phyloP scores from a whole-genome alignment of 1,140 invertebrate genomes.

The Coelopa frigida region DNA sequence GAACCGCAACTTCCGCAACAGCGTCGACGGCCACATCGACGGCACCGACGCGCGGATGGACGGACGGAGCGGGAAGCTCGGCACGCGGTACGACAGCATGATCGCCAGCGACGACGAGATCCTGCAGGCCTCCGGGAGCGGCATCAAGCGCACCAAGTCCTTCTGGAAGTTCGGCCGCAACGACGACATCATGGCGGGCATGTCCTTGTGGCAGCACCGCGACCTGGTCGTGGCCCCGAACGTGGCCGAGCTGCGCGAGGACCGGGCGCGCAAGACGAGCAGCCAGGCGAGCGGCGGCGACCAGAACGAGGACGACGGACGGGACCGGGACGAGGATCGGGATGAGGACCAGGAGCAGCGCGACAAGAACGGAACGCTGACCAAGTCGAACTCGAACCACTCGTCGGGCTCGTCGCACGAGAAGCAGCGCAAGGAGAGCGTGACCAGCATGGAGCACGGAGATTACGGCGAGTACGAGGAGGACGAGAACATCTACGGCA shows the following conservation, averaged over 20 bases:
- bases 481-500: constrained; percentile 38
- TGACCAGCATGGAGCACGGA: constrained; percentile 34
- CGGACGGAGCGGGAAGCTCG: constrained; percentile 16
- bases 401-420: constrained; percentile 36
- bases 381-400: constrained; percentile 31
- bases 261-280: constrained; percentile 16
- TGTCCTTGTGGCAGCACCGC: constrained; percentile 78
- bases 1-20: constrained; percentile 38
- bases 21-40: constrained; percentile 40
- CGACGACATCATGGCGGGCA: constrained; percentile 67
- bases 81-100: constrained; percentile 47
- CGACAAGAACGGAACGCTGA: constrained; percentile 24
- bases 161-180: constrained; percentile 72
- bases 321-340: constrained; percentile 43
- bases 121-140: constrained; percentile 35
- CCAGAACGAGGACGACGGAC: constrained; percentile 44
- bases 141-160: constrained; percentile 71
- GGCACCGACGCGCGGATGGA: constrained; percentile 32
- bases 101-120: constrained; percentile 42
- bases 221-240: constrained; percentile 58
- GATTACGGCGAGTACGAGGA: too few species aligned
- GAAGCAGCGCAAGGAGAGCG: constrained; percentile 37
- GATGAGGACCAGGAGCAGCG: constrained; percentile 44
- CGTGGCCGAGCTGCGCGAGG: constrained; percentile 42
- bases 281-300: constrained; percentile 6